These are phyloP conservation scores for Gadopsis marmoratus DNA, from an alignment of 2,797 vertebrate genomes.

Conservation along the genomic window DNA sequence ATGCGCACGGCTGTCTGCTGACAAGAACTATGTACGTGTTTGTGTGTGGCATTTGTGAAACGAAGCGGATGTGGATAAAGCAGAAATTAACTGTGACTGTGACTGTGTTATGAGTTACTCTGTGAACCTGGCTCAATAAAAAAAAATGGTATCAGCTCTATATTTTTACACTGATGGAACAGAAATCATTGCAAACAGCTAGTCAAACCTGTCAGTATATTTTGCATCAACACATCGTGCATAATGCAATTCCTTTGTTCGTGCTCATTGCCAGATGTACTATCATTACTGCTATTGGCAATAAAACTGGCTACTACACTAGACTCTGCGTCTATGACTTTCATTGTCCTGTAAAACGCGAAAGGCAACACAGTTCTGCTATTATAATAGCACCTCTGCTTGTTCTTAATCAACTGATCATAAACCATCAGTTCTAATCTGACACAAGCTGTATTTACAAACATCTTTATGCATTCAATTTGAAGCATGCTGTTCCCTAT, in stretches of 20 bases:
- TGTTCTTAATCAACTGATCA: conserved; percentile 71
- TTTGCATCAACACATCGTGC: conserved; percentile 41
- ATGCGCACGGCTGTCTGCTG: conserved; percentile 52
- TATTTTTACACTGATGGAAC: conserved; percentile 52
- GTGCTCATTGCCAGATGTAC: conserved; percentile 53
- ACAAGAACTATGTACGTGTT: conserved; percentile 44
- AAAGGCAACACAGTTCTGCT: conserved; percentile 52
- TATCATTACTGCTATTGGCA: conserved; percentile 66
- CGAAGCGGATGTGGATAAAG: conserved; percentile 26
- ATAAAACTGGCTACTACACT: conserved; percentile 65
- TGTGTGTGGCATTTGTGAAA: conserved; percentile 48
- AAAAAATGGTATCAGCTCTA: conserved; percentile 38
- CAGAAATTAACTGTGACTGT: conserved; percentile 40
- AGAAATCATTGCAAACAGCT: conserved; percentile 53
- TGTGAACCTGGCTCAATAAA: conserved; percentile 46
- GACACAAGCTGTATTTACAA: conserved; percentile 59
- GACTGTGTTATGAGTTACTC: conserved; percentile 53
- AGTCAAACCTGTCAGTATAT: conserved; percentile 47
- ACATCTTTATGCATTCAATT: conserved; percentile 60
- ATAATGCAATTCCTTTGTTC: conserved; percentile 62
- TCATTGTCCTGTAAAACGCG: conserved; percentile 76
- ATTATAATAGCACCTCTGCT: conserved; percentile 56
- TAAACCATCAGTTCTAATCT: conserved; percentile 65
- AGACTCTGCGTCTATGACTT: conserved; percentile 55
- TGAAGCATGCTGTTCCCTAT: conserved; percentile 57